Evolutionary conservation across 2,888 invertebrate genomes (phyloP), one percentile per base, ranked within the genome.

Genomic region (Pegoplata infirma): DNA sequence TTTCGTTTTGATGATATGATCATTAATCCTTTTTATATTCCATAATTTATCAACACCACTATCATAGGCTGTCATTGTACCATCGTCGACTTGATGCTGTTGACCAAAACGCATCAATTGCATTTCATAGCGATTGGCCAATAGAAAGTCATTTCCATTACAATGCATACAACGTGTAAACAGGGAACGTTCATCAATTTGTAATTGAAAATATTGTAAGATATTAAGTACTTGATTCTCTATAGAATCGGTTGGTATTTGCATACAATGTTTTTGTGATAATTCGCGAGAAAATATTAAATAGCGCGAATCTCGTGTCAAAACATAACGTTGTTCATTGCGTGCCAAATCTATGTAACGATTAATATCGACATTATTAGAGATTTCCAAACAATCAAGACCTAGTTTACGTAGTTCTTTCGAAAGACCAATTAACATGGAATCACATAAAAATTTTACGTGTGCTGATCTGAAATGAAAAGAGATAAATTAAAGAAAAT

Each of bases 371-470:
- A 40, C 16, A 10, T 72, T 81, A 56, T 79, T 76, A 5, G 55
- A 12, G 6, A 83, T 80, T 28, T 81, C 81, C 25, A 81, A 14
- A 51, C 81, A 82, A 63, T 83, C 82, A 5, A 83, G 68, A 3
- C 83, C 83, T 7, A 83, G 74, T 78, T 83, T 83, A 14, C 83
- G 82, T 21, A 83, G 36, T 66, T 83, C 82, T 46, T 80, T 82
- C 1, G 81, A 80, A 1, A 83, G 58, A 0, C 82, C 81, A 32
- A 76, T 64, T 5, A 82, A 49, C 81, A 82, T 82, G 14, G 61
- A 68, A 55, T 83, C 83, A 55, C 82, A 82, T 40, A 83, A 69
- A 59, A 83, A 82, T 69, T 81, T 82, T 14, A 76, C 63, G 3
- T 69, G 59, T 21, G 47, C 67, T 17, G 67, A 19, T 40, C 82